Evolutionary conservation across 1,140 invertebrate species (phyloP), one percentile per base, ranked within the genome.

Genomic region (Pristionchus pacificus): DNA sequence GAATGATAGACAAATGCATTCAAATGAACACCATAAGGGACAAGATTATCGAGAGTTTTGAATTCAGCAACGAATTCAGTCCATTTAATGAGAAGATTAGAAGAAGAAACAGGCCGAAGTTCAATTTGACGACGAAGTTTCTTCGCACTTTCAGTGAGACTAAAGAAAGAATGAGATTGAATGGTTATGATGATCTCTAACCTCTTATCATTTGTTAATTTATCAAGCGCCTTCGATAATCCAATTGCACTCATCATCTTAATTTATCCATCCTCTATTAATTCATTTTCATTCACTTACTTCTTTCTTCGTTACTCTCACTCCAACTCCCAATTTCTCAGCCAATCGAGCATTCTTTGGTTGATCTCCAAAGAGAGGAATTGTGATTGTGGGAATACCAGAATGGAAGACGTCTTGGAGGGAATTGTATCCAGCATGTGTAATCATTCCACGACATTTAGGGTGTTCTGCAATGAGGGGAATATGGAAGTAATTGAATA

Each of bases 331-430:
- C 38, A 74, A 71, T 55, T 75, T 75, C 29, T 65, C 63, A 14
- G 74, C 72, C 13, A 74, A 49, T 29, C 71, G 30, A n/a, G 71
- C 62, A 68, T 80, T 80, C 31, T 71, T 68, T 0, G 68, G 70
- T 38, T 80, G 79, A 29, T 80, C 79, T 30, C 66, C 74, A 63
- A 77, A 79, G 24, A 80, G 71, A n/a, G 78, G 77, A 58, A 80
- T 77, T 0, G 71, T 79, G 13, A 80, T 58, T 62, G 79, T 71
- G 2, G 79, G 79, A 6, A 75, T 71, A 1, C 74, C 76, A 55
- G 78, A 64, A 57, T 71, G 69, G 28, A 79, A 58, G 10, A 76
- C 71, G 59, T 80, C 79, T 49, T 72, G 61, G 27, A 74, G 58
- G n/a, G 24, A 32, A 24, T 78, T 78, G 63, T 74, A 77, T 19